Evolutionary conservation across 1,140 invertebrate genomes (phyloP), one percentile per base, ranked within the genome.

Genomic region (Spodoptera frugiperda): DNA sequence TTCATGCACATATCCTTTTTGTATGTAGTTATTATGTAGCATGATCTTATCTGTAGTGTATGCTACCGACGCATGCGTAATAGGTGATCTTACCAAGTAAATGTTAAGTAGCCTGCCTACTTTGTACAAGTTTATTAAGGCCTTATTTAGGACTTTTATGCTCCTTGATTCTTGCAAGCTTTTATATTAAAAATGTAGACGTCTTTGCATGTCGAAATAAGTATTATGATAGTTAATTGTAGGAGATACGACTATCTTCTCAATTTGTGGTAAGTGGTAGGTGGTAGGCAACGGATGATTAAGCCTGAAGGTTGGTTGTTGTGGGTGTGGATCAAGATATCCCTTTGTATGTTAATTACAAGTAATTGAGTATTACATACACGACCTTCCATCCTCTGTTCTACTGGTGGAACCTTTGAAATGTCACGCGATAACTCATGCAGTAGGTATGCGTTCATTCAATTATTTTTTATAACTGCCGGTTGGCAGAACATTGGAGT

Each of bases 281-380:
- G 55, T 59, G 10, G n/a, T 15, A 61, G 33, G 21, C 51, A 71
- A 53, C 17, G 51, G 25, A 71, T 71, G 68, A 71, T 55, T 71
- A 46, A 55, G 10, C 61, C 17, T 12, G 61, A 12, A 65, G 61
- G 61, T 65, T 65, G 15, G 61, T 51, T 44, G 39, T 12, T 0
- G 84, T 87, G 86, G 85, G 82, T 77, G 83, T 74, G n/a, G 1
- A 65, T 49, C 61, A 65, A 21, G 61, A 46, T 74, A 61, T 33
- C 53, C 76, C 84, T 83, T 87, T 89, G 84, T 89, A 89, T 87
- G 86, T 77, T 82, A 87, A 89, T 87, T 79, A 53, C 39, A 53
- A 76, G 57, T 80, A 79, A 81, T 82, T 83, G 82, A 63, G 73
- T 81, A 85, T 84, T 85, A 78, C 77, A 72, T 55, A 81, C 82